Percentiles rank a stretch among this genome's conserved stretches.
Evolutionary conservation across 2,888 invertebrate genomes (phyloP).

Genomic region (Rhimphoctona megacephalus): DNA sequence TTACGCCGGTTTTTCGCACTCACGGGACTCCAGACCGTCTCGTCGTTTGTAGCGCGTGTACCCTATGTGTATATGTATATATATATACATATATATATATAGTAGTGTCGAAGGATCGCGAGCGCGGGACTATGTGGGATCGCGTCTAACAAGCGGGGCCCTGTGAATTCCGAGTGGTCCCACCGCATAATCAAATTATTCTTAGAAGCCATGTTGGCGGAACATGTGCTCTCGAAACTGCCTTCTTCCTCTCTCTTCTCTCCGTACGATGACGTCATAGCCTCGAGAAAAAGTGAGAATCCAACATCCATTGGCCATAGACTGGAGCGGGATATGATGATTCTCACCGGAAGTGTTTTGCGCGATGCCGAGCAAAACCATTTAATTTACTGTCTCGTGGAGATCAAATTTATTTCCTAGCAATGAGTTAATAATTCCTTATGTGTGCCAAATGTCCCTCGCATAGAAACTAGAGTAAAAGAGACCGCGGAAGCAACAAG

Average conservation of each 20-base stretch:
- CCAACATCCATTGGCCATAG: slow-evolving; percentile 26
- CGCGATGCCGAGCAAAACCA: slow-evolving; percentile 10
- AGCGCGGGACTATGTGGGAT: slow-evolving; percentile 63
- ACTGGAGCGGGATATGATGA: slow-evolving; percentile 14
- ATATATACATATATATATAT: slow-evolving; percentile 14
- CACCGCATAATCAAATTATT: slow-evolving; percentile 80
- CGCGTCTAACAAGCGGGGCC: slow-evolving; percentile 73
- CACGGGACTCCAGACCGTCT: slow-evolving; percentile 65
- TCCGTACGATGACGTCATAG: slow-evolving; percentile 73
- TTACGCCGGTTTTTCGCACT: slow-evolving; percentile 60
- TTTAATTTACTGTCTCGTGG: slow-evolving; percentile 26
- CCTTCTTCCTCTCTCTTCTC: slow-evolving; percentile 26
- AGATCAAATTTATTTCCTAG: slow-evolving; percentile 4
- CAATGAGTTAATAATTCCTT: not conserved
- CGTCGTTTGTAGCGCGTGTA: slow-evolving; percentile 47
- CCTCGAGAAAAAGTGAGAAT: slow-evolving; percentile 59
- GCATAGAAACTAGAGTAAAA: not conserved
- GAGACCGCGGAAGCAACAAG: not conserved
- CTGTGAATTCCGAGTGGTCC: slow-evolving; percentile 77
- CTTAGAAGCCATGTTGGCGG: slow-evolving; percentile 74
- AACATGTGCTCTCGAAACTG: slow-evolving; percentile 77
- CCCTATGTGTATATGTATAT: not conserved
- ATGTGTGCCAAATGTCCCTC: not conserved
- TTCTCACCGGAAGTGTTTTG: slow-evolving; percentile 58
- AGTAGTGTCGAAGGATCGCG: slow-evolving; percentile 53